These are phyloP conservation scores for Oceanites oceanicus DNA, from an alignment of 2,113 vertebrate genomes.

Conservation along the genomic window DNA sequence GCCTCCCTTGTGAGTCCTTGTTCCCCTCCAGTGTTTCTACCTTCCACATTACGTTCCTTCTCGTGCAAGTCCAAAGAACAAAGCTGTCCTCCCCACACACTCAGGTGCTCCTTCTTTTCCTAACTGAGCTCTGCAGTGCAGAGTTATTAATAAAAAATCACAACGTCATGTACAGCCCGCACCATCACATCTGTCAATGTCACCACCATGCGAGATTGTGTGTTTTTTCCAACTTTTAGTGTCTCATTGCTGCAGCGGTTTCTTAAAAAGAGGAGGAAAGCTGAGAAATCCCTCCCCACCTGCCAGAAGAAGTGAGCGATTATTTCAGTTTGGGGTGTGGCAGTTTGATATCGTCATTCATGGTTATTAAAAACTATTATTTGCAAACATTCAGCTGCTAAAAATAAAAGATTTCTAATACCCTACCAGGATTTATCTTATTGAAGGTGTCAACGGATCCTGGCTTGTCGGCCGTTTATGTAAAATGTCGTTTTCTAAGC, in stretches of 20 bases:
- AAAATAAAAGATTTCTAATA: not conserved
- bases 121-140: slow-evolving; percentile 50
- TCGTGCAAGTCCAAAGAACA: slow-evolving; percentile 1
- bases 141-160: slow-evolving; percentile 63
- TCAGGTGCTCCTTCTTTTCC: not conserved
- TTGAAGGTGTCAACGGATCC: not conserved
- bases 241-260: not conserved
- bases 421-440: not conserved
- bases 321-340: not conserved
- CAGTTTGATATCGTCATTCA: rapidly evolving
- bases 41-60: rapidly evolving
- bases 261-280: not conserved
- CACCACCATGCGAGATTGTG: not conserved
- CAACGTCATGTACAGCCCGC: not conserved
- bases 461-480: not conserved
- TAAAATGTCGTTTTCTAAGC: not conserved
- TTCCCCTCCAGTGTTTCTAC: not conserved
- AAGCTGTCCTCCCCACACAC: not conserved
- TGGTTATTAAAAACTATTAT: not conserved
- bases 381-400: not conserved
- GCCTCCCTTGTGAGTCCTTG: not conserved
- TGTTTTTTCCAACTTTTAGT: not conserved
- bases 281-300: not conserved
- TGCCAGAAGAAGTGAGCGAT: not conserved
- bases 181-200: slow-evolving; percentile 37